Conservation (phyloP, 1,140 invertebrate species). For the Carcinoscorpius rotundicauda region DNA sequence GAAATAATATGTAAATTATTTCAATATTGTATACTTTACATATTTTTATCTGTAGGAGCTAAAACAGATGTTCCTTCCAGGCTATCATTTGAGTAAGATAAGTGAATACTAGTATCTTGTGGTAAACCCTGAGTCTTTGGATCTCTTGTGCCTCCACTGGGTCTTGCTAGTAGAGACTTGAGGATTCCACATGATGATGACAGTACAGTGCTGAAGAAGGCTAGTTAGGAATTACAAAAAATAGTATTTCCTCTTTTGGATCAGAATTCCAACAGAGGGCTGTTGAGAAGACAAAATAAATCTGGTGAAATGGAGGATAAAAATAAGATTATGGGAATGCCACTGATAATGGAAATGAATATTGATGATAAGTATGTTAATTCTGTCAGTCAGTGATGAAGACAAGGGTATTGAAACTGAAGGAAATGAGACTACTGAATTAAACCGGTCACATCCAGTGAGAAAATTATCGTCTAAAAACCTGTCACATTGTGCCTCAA, state of each 20-base stretch:
- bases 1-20: no score
- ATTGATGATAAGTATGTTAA: no score
- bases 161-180: conserved; percentile 7
- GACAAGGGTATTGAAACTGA: conserved; percentile 20
- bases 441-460: conserved; percentile 18
- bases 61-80: conserved; percentile 43
- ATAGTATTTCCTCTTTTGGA: no score
- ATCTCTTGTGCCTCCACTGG: conserved; percentile 17
- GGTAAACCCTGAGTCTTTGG: conserved; percentile 22
- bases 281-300: no score
- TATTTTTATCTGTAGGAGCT: conserved; percentile 43
- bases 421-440: conserved; percentile 20
- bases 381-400: no score
- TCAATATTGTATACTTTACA: no score
- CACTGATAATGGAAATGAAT: no score
- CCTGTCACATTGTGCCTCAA: neutral
- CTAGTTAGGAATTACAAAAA: conserved; percentile 14
- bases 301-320: no score
- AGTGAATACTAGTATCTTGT: conserved; percentile 49
- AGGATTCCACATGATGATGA: conserved; percentile 19
- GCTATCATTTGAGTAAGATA: conserved; percentile 47
- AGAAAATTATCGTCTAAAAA: neutral
- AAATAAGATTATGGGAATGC: no score
- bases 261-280: no score
- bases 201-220: conserved; percentile 14